Percentiles rank a stretch among this genome's conserved stretches.
Evolutionary conservation across 1,140 invertebrate species (phyloP).

Genomic region (Zaprionus capensis): DNA sequence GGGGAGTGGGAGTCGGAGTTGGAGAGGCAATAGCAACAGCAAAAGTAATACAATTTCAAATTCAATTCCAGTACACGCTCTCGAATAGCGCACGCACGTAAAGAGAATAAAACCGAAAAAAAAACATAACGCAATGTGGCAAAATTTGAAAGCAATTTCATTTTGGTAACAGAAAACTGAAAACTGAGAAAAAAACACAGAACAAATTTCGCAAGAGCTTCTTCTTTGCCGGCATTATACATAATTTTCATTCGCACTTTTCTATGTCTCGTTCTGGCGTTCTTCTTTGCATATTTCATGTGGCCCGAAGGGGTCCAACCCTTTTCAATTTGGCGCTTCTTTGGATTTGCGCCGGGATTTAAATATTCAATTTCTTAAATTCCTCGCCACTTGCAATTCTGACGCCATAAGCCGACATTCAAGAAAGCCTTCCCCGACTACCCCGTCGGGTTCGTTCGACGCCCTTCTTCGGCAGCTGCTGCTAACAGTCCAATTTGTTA

Average conservation of each 20-base stretch:
- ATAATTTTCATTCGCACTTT: constrained; percentile 60
- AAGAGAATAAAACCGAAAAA: constrained; percentile 16
- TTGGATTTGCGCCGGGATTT: constrained; percentile 63
- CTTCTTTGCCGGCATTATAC: constrained; percentile 38
- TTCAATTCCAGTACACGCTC: constrained; percentile 61
- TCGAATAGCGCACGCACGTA: constrained; percentile 58
- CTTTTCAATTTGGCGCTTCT: constrained; percentile 65
- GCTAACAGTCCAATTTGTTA: constrained; percentile 50
- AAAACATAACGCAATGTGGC: constrained; percentile 33
- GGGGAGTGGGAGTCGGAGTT: too few species aligned
- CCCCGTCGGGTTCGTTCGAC: not conserved
- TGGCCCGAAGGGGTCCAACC: constrained; percentile 37
- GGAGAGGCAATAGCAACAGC: constrained; percentile 5
- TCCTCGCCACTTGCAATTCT: constrained; percentile 34
- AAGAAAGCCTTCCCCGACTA: not conserved
- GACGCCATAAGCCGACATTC: constrained; percentile 33
- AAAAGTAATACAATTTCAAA: constrained; percentile 62
- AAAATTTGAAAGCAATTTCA: constrained; percentile 66
- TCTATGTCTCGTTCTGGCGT: constrained; percentile 10
- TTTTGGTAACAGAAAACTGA: constrained; percentile 16
- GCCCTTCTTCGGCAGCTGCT: constrained; percentile 47
- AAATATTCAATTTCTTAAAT: constrained; percentile 75
- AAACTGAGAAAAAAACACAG: constrained; percentile 39
- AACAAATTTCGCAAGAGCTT: constrained; percentile 23
- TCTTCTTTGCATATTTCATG: constrained; percentile 62